Base-by-base conservation (phyloP, 2,888 invertebrate species). In the Dryomyza anilis region DNA sequence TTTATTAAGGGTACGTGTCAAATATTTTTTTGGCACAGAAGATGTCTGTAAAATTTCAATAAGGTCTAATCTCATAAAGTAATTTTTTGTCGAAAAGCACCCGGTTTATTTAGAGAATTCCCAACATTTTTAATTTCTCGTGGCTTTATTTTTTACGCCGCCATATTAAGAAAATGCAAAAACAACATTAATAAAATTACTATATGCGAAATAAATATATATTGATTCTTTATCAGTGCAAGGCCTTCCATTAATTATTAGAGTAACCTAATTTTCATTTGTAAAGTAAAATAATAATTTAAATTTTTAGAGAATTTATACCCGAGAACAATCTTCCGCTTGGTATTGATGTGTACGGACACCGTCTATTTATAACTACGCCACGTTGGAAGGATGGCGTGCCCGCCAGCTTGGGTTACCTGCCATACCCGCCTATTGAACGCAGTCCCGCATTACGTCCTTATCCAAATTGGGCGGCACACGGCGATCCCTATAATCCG, bases 371-470 rank as follows among this genome's bases (percentile, higher is more conserved):
- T 81, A 84, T 94, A 2, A 90, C 91, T 2, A 83, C 92, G 58
- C 94, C 94, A 0, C 88, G 90, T 69, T 92, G 92, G 92, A 88
- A 89, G 61, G 83, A 85, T 30, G 93, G 93, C 0, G 88, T 92
- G 0, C 92, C 93, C 0, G 91, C 89, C 0, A 91, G 92, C 0
- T 81, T 93, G 45, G 88, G 89, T 0, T 89, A 89, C 1, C 78
- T 93, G 1, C 86, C 90, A 0, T 86, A 86, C 63, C 82, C 85
- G 1, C 87, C 90, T 0, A 86, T 84, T 4, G 83, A 83, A 86
- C 36, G 81, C n/a, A 86, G 85, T 61, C 93, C 93, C 0, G 84
- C 85, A 8, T 83, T 94, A 16, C 85, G 81, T 30, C 93, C 93
- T 0, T 94, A 93, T 80, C 93, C 93, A 0, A 86, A 87, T 73